Conservation (phyloP, 2,113 vertebrate genomes). For the Hymenochirus boettgeri region DNA sequence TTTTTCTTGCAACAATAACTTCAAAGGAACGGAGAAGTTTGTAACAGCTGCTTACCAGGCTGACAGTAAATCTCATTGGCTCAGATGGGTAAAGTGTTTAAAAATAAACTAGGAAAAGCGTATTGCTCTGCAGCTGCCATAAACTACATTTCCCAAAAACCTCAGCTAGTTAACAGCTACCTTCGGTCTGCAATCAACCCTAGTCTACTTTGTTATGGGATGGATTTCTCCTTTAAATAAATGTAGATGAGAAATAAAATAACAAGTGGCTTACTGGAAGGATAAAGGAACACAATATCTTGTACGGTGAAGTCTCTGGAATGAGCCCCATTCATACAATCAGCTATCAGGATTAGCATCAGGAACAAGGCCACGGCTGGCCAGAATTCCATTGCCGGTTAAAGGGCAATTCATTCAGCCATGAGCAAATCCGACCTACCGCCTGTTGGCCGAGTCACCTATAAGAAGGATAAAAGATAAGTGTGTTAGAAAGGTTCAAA, state of each 20-base stretch:
- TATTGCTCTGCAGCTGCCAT: too few relatives aligned
- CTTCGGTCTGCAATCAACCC: too few relatives aligned
- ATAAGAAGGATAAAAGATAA: too few relatives aligned
- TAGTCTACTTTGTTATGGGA: too few relatives aligned
- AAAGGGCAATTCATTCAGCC: conserved; percentile 62
- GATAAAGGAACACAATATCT: conserved; percentile 86
- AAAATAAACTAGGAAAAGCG: too few relatives aligned
- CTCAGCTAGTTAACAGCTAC: too few relatives aligned
- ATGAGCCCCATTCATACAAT: conserved; percentile 54
- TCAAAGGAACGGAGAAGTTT: conserved; percentile 35
- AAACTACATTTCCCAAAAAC: too few relatives aligned
- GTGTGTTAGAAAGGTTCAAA: too few relatives aligned
- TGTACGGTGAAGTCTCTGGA: conserved; percentile 79
- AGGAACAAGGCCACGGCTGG: conserved; percentile 67
- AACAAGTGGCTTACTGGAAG: conserved; percentile 76
- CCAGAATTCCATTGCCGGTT: conserved; percentile 70
- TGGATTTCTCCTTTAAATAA: too few relatives aligned
- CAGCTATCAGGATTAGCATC: conserved; percentile 62
- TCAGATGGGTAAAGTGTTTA: too few relatives aligned
- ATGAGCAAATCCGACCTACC: conserved; percentile 8
- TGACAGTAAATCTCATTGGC: conserved; percentile 42
- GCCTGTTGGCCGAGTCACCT: too few relatives aligned
- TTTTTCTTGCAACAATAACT: conserved; percentile 42
- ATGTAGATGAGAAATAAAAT: too few relatives aligned
- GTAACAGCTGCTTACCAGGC: conserved; percentile 43